phyloP scores from a whole-genome alignment of 2,888 invertebrate genomes.

The Limnephilus marmoratus region DNA sequence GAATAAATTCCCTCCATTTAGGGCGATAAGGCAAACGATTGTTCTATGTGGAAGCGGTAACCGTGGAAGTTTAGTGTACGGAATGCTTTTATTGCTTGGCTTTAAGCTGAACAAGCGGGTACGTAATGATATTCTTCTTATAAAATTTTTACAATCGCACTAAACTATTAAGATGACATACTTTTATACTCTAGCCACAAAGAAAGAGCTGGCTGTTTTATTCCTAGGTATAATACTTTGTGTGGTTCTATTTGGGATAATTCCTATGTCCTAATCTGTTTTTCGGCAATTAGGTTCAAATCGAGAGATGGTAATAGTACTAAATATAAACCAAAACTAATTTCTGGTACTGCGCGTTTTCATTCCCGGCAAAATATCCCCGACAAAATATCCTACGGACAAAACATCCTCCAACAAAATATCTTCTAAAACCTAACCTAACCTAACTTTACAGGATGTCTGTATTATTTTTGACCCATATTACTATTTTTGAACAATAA shows the following conservation, averaged over 20 bases:
- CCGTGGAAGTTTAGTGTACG: slow-evolving; percentile 13
- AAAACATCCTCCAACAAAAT: no score
- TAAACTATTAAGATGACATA: neutral
- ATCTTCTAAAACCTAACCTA: no score
- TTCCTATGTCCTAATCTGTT: neutral
- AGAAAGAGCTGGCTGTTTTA: neutral
- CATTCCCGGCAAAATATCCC: no score
- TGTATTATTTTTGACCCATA: no score
- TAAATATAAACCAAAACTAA: no score
- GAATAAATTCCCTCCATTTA: slow-evolving; percentile 14
- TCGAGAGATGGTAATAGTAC: no score
- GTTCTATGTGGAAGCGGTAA: slow-evolving; percentile 4
- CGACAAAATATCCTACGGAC: no score
- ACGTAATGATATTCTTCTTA: neutral
- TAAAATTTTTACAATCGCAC: neutral
- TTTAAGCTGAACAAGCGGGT: neutral
- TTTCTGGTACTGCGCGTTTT: no score
- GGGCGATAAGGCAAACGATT: neutral
- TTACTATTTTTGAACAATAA: no score
- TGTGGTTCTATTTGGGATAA: neutral
- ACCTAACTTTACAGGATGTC: no score
- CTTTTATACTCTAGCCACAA: neutral
- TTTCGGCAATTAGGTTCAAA: neutral
- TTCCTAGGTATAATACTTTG: neutral
- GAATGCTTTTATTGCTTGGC: neutral